Evolutionary conservation across 2,113 vertebrate genomes (phyloP).

Genomic region (pig (Sus scrofa)): DNA sequence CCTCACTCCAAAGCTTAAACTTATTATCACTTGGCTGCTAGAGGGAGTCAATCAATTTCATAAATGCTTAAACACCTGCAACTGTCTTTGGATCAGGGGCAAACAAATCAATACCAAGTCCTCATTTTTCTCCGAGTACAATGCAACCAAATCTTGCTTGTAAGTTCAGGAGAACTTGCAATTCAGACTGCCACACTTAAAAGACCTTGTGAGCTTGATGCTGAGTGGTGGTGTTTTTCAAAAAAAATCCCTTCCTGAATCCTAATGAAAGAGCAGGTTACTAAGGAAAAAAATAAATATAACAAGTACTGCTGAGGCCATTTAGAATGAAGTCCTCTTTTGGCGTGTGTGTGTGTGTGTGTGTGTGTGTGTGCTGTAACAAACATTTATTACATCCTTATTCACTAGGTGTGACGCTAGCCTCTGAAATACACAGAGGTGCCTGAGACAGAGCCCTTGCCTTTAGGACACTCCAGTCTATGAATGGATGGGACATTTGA

Average conservation of each 20-base stretch:
- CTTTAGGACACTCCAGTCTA: neutral
- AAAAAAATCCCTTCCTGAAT: neutral
- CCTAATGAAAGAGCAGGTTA: neutral
- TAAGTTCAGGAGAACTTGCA: slow-evolving; percentile 54
- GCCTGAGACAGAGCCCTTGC: neutral
- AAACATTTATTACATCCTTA: neutral
- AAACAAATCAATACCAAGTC: slow-evolving; percentile 78
- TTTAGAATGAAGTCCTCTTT: neutral
- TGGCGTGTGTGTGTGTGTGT: neutral
- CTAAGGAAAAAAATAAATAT: neutral
- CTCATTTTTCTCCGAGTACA: slow-evolving; percentile 73
- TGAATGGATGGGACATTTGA: neutral
- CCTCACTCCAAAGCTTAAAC: slow-evolving; percentile 85
- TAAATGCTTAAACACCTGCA: slow-evolving; percentile 89
- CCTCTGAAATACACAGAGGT: too few species aligned
- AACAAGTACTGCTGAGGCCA: neutral
- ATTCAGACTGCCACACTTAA: slow-evolving; percentile 12
- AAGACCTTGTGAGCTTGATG: neutral
- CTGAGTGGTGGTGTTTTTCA: neutral
- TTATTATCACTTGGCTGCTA: slow-evolving; percentile 86
- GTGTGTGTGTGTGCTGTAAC: neutral
- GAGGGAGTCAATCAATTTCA: slow-evolving; percentile 86
- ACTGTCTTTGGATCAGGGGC: slow-evolving; percentile 79
- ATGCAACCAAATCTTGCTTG: slow-evolving; percentile 70
- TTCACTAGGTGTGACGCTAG: neutral